Evolutionary conservation across 2,113 vertebrate species (phyloP).

Genomic region (Seriola aureovittata): DNA sequence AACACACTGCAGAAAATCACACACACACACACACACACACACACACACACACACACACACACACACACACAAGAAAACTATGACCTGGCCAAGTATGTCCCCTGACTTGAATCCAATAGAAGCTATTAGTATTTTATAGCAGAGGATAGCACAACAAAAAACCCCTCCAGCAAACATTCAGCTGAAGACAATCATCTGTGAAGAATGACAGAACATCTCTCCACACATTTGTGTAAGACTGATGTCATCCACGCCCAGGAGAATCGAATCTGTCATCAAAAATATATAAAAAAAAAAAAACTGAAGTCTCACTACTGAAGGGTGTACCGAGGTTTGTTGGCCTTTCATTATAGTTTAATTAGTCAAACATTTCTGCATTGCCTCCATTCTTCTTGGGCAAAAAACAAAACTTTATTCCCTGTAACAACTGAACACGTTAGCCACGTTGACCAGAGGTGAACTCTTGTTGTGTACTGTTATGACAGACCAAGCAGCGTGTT

Average conservation of each 20-base stretch:
- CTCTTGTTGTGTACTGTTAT: background rate
- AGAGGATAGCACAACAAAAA: background rate
- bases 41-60: background rate
- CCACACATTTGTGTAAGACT: too few species aligned
- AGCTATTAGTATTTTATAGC: background rate
- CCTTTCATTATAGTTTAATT: too few species aligned
- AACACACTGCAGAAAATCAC: background rate
- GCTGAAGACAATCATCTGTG: too few species aligned
- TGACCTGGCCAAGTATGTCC: background rate
- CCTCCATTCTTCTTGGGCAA: background rate
- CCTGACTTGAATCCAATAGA: background rate
- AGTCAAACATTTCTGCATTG: too few species aligned
- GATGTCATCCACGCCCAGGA: too few species aligned
- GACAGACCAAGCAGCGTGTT: constrained; percentile 21
- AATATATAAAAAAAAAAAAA: background rate
- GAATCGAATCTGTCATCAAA: background rate
- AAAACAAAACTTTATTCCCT: background rate
- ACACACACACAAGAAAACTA: background rate
- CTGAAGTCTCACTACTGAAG: background rate
- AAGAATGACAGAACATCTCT: too few species aligned
- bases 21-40: background rate
- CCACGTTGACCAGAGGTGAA: background rate
- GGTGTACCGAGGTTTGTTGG: background rate
- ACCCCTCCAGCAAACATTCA: background rate
- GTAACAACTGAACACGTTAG: background rate